Conservation (phyloP, 2,797 vertebrate genomes). For the Bucorvus abyssinicus region DNA sequence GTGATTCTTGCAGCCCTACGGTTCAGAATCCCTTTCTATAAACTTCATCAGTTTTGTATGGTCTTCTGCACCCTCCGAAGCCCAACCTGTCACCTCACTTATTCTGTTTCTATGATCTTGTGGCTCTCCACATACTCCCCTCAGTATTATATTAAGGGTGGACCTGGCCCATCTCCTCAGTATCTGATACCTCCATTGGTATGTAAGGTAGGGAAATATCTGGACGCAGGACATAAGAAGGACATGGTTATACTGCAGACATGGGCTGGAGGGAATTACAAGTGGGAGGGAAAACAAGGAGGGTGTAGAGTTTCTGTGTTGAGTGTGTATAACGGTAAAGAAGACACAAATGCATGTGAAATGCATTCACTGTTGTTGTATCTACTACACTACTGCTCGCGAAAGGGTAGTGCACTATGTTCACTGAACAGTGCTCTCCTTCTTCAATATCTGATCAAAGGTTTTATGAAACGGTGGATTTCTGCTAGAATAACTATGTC, state of each 20-base stretch:
- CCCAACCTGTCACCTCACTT: neutral
- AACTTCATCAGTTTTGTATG: neutral
- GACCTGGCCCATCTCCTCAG: neutral
- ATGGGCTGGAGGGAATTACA: neutral
- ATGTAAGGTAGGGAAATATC: neutral
- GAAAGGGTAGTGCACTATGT: neutral
- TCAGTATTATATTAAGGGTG: neutral
- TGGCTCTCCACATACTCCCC: neutral
- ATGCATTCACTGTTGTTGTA: rapidly evolving
- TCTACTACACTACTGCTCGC: neutral
- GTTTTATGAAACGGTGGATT: neutral
- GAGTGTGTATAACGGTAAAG: neutral
- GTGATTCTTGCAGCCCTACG: neutral
- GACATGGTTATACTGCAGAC: neutral
- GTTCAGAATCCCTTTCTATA: neutral
- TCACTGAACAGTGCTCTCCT: neutral
- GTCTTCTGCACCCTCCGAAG: neutral
- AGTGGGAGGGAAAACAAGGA: neutral
- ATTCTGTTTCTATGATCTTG: neutral
- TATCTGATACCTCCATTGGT: neutral
- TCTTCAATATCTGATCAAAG: neutral
- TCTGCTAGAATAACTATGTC: neutral
- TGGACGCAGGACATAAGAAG: neutral
- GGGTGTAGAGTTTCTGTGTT: neutral
- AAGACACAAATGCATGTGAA: neutral